Evolutionary conservation across 2,888 invertebrate species (phyloP).

Genomic region (Drosophila barbarae): DNA sequence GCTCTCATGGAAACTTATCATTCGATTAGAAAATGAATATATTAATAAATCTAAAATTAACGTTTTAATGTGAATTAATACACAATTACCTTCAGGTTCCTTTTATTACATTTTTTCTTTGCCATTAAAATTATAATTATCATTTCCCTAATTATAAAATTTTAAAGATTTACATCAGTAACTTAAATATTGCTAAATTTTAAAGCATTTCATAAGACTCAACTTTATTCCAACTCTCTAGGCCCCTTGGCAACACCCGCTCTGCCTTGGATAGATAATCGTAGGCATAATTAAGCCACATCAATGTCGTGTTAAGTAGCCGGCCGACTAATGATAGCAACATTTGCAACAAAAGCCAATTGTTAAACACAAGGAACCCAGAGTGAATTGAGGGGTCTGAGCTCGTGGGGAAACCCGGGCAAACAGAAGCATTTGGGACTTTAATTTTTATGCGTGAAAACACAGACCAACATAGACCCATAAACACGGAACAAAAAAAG

Average conservation of each 20-base stretch:
- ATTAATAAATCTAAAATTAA: not conserved
- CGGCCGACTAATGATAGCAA: conserved; percentile 78
- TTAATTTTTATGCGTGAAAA: conserved; percentile 76
- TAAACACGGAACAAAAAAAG: conserved; percentile 16
- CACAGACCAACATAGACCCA: conserved; percentile 55
- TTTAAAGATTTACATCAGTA: too few relatives aligned
- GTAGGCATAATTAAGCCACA: conserved; percentile 77
- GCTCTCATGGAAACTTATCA: too few relatives aligned
- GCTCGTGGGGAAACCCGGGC: conserved; percentile 3
- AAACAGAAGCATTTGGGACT: conserved; percentile 59
- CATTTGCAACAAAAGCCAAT: conserved; percentile 75
- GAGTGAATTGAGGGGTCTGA: conserved; percentile 1
- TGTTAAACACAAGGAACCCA: conserved; percentile 50
- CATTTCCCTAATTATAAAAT: not conserved
- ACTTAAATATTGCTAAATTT: not conserved
- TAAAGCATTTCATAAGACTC: not conserved
- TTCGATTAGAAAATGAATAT: not conserved
- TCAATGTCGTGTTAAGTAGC: conserved; percentile 78
- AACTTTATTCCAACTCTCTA: too few relatives aligned
- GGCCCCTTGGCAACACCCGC: conserved; percentile 7
- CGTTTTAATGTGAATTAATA: not conserved
- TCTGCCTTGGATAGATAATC: conserved; percentile 31
- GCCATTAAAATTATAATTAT: not conserved
- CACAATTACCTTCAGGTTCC: not conserved
- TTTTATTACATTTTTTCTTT: not conserved